Evolutionary conservation across 2,888 invertebrate genomes (phyloP), one percentile per base, ranked within the genome.

Genomic region (Steinernema carpocapsae): DNA sequence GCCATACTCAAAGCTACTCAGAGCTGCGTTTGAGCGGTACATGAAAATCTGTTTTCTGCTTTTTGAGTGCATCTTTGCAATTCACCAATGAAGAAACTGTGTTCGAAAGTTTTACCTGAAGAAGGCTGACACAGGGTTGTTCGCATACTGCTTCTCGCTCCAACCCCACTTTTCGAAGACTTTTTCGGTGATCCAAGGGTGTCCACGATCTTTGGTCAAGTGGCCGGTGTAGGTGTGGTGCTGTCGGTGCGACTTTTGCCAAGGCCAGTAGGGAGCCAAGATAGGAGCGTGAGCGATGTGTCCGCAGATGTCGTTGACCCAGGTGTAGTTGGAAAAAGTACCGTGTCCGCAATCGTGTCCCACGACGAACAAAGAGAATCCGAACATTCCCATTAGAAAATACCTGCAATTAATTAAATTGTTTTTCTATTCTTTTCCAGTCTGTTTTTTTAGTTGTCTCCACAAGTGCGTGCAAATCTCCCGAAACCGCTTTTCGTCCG

Each of bases 331-430:
- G 22, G 82, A 82, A 74, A 83, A 84, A 0, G 83, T 80, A 17
- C 82, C 82, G 74, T 84, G 84, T 42, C 83, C 83, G 72, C 80
- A 80, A 64, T 84, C 84, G 76, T 84, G 84, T n/a, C 84, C 84
- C 10, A 84, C 82, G 42, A 79, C 78, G 77, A 84, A 84, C 29
- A 84, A 75, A 0, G 83, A 78, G 46, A 76, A 78, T 48, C 81
- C 80, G 46, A 83, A 77, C 76, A 84, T 82, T 59, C 84, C 84
- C 74, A 83, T 79, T 17, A 80, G 73, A 79, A 83, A 84, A 73
- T 82, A 82, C 82, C 79, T 79, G 48, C n/a, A 74, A 72, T 37
- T 37, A 37, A 37, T 37, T 37, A 48, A 48, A 14, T 48, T 19
- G 19, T 48, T 48, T 48, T 17, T 4, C 19, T 19, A 7, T 48